Percentiles rank a stretch among this genome's conserved stretches.
Evolutionary conservation across 2,113 vertebrate genomes (phyloP).

Genomic region (Terrapene triunguis): DNA sequence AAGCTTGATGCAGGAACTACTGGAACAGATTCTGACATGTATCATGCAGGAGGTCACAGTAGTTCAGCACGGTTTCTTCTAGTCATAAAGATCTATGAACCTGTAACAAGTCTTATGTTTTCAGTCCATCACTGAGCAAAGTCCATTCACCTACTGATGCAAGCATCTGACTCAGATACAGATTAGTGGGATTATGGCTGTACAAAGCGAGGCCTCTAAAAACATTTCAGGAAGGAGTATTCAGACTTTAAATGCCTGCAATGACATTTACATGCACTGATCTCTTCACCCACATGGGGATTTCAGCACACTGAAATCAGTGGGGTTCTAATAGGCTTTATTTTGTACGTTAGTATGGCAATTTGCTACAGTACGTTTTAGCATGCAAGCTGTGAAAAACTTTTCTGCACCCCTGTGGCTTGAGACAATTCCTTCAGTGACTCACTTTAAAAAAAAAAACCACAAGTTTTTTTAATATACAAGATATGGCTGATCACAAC

Average conservation of each 20-base stretch:
- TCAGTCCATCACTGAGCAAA: accelerated
- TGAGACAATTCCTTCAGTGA: neutral
- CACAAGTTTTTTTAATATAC: neutral
- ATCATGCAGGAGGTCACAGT: neutral
- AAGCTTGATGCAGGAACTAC: neutral
- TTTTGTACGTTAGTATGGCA: neutral
- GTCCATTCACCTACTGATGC: neutral
- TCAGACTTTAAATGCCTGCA: neutral
- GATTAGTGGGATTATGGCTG: accelerated
- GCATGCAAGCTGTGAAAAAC: neutral
- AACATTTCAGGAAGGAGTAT: neutral
- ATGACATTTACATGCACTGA: neutral
- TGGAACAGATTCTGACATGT: neutral
- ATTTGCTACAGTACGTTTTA: neutral
- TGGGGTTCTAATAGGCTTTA: neutral
- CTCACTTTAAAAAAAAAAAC: neutral
- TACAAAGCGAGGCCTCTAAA: neutral
- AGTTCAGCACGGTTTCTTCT: neutral
- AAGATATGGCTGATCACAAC: conserved; percentile 5
- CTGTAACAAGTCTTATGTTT: neutral
- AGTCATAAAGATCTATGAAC: neutral
- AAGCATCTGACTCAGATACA: neutral
- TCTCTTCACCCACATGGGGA: neutral
- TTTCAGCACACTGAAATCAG: neutral
- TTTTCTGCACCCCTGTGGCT: neutral